Conservation (phyloP, 2,113 vertebrate species). For the Dascyllus trimaculatus region DNA sequence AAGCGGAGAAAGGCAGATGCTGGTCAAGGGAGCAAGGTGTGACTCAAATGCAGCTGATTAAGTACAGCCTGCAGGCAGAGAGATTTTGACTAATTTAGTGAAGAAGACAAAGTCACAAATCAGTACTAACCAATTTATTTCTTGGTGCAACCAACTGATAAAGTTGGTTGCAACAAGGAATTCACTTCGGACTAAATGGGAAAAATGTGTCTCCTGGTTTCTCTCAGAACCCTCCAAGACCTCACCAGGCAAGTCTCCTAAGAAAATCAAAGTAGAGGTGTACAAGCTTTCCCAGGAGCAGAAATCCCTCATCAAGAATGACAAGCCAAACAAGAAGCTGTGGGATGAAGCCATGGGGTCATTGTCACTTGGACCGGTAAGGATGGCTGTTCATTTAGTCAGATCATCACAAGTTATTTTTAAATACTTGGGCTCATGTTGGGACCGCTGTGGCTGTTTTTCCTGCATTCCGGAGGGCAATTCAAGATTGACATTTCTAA, state of each 20-base stretch:
- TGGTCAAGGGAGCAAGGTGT: no score
- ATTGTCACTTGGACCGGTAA: constrained; percentile 92
- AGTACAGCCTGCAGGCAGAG: no score
- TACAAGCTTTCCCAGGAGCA: constrained; percentile 92
- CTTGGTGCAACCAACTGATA: neutral
- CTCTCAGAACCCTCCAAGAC: constrained; percentile 60
- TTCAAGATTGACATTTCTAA: no score
- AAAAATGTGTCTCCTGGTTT: constrained; percentile 2
- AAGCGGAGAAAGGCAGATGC: no score
- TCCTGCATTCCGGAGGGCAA: no score
- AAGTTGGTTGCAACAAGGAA: neutral
- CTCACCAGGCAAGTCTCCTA: constrained; percentile 83
- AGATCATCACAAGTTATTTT: neutral
- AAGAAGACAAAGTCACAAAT: no score
- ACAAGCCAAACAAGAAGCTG: constrained; percentile 91
- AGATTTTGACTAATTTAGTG: no score
- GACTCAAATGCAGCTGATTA: no score
- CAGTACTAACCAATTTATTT: no score
- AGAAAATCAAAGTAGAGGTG: constrained; percentile 92
- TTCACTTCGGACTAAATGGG: neutral
- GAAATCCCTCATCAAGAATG: constrained; percentile 89
- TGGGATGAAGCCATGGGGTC: constrained; percentile 93
- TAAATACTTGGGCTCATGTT: neutral
- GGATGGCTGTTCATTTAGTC: neutral
- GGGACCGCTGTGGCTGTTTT: neutral